Evolutionary conservation across 2,888 invertebrate genomes (phyloP), one percentile per base, ranked within the genome.

Genomic region (Lathronympha strigana): DNA sequence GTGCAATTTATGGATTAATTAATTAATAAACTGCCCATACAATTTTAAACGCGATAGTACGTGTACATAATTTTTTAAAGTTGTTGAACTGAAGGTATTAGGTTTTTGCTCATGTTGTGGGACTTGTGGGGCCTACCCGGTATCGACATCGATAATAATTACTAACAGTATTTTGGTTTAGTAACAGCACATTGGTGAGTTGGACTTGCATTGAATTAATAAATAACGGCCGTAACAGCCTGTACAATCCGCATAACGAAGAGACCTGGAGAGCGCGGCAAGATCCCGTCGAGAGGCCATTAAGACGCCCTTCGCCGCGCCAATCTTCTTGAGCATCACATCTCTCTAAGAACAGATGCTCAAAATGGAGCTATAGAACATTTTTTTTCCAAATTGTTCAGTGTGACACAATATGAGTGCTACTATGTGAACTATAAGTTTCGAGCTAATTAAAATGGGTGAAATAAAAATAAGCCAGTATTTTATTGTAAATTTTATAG

Each of bases 171-270:
- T 50, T 50, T 19, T 17, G 23, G 33, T 23, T 36, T 21, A 15
- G n/a, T n/a, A n/a, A n/a, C n/a, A n/a, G n/a, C 8, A 5, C 23
- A 23, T n/a, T n/a, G 23, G 23, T 51, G 28, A 76, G 80, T 78
- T 82, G 75, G 13, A 38, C 49, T 61, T 61, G 28, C 51, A 50
- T 54, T 40, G 49, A 43, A 55, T 57, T 25, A 43, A 55, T 55
- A 57, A 57, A 57, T 45, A 43, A 45, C 55, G 64, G 61, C 60
- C 54, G 84, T 85, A 86, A 85, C 82, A 75, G 80, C 75, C 78
- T 79, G 85, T 86, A 88, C 87, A 87, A 88, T 85, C 79, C 82
- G 76, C 86, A 87, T 90, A 91, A 91, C 91, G 90, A 91, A 91
- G 91, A 88, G 89, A 88, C 89, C 88, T 89, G 86, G 74, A 91